phyloP scores from a whole-genome alignment of 2,113 vertebrate species.

The Cettia cetti region DNA sequence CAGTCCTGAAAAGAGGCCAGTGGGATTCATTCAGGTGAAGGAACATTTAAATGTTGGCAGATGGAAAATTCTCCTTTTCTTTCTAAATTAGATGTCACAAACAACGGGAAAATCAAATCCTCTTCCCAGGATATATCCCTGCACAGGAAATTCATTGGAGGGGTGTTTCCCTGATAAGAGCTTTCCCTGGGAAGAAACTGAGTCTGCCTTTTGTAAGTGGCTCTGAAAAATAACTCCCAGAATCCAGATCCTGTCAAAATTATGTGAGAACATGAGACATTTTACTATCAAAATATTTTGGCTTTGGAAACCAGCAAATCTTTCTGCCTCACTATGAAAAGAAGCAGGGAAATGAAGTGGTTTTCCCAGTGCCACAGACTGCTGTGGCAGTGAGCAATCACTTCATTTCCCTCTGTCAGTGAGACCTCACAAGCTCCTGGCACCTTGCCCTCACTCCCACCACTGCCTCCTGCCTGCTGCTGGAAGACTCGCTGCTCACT shows the following conservation, averaged over 20 bases:
- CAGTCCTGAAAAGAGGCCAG: neutral
- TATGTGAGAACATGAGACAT: slow-evolving; percentile 20
- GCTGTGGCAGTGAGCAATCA: neutral
- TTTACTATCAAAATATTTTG: slow-evolving; percentile 49
- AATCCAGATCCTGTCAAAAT: slow-evolving; percentile 40
- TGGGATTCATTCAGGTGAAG: neutral
- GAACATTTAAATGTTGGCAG: accelerated
- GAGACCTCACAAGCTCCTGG: slow-evolving; percentile 32
- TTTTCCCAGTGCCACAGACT: neutral
- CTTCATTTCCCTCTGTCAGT: neutral
- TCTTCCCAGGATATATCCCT: slow-evolving; percentile 15
- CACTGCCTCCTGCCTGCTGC: neutral
- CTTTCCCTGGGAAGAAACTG: slow-evolving; percentile 44
- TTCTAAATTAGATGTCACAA: neutral
- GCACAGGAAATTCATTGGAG: slow-evolving; percentile 6
- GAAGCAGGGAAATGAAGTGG: neutral
- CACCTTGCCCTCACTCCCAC: accelerated
- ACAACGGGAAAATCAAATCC: neutral
- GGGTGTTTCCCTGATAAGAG: slow-evolving; percentile 32
- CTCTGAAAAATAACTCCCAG: slow-evolving; percentile 12
- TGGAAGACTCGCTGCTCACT: neutral
- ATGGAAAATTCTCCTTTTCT: neutral
- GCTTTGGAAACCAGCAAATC: neutral
- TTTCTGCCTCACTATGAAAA: neutral
- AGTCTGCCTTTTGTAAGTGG: slow-evolving; percentile 20